phyloP scores from a whole-genome alignment of 1,140 invertebrate genomes.

The Ooceraea biroi region DNA sequence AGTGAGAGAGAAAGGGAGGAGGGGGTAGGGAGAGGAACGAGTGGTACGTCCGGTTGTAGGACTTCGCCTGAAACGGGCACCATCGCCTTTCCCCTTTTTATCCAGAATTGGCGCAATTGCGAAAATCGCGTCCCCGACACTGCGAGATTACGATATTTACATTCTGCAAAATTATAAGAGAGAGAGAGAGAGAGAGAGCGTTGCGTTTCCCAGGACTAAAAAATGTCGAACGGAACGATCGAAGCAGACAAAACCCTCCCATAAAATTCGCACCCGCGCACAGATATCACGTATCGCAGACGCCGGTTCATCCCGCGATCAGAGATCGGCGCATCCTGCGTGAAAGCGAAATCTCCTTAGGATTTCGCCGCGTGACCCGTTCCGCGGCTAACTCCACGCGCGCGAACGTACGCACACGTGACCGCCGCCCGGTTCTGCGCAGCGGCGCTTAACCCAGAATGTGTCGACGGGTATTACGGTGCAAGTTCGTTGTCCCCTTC shows the following conservation, averaged over 20 bases:
- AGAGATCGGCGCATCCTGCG: slow-evolving; percentile 24
- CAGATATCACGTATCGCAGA: too few relatives aligned
- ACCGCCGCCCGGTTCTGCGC: slow-evolving; percentile 67
- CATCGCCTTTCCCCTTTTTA: slow-evolving; percentile 17
- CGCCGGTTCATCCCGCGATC: not conserved
- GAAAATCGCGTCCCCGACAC: not conserved
- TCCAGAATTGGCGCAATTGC: not conserved
- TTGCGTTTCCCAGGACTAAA: slow-evolving; percentile 5
- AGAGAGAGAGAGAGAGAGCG: too few relatives aligned
- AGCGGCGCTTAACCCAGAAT: slow-evolving; percentile 75
- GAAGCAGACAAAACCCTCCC: too few relatives aligned
- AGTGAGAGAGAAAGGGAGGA: not conserved
- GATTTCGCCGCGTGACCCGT: slow-evolving; percentile 27
- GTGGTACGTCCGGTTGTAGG: slow-evolving; percentile 51
- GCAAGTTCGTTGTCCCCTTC: slow-evolving; percentile 78
- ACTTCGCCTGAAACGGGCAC: slow-evolving; percentile 60
- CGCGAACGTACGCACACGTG: slow-evolving; percentile 55
- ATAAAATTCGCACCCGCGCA: too few relatives aligned
- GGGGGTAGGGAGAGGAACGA: too few relatives aligned
- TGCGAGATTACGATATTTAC: too few relatives aligned
- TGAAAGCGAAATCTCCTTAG: slow-evolving; percentile 27
- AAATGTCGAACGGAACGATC: not conserved
- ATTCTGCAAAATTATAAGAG: slow-evolving; percentile 18
- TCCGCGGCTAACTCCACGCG: slow-evolving; percentile 48
- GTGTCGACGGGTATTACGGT: slow-evolving; percentile 64